A percentile compares a stretch with the other conserved stretches of the same genome.
These are phyloP conservation scores for Nyctereutes procyonoides DNA, from an alignment of 2,113 vertebrate genomes.

Conservation along the genomic window DNA sequence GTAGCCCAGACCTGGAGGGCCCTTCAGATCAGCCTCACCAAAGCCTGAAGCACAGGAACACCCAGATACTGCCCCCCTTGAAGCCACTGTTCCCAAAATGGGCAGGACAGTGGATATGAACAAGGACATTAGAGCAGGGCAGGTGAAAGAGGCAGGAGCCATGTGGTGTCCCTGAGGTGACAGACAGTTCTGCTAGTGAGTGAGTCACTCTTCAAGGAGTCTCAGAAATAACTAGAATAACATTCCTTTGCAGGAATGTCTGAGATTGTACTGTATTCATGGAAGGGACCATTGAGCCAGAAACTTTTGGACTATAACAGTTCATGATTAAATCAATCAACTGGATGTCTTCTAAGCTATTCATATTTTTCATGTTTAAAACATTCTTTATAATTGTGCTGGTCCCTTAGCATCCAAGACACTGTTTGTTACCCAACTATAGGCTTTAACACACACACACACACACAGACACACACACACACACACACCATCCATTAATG, in stretches of 20 bases:
- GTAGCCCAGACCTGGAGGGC: background rate
- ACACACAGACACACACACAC: background rate
- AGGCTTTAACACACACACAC: background rate
- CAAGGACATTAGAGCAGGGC: background rate
- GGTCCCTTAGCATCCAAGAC: background rate
- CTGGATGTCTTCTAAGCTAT: background rate
- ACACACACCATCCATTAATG: background rate
- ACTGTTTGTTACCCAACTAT: background rate
- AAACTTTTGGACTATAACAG: background rate
- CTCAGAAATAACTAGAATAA: background rate
- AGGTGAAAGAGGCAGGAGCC: background rate
- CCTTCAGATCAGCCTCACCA: background rate
- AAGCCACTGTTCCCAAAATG: background rate
- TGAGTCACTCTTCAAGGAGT: background rate
- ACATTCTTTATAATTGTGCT: background rate
- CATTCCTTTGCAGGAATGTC: background rate
- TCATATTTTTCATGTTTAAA: slow-evolving; percentile 46
- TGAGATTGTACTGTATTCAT: background rate
- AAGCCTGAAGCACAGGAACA: background rate
- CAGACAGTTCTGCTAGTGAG: background rate
- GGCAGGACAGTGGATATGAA: background rate
- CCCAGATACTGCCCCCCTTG: background rate
- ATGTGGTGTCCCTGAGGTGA: background rate
- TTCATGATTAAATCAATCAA: background rate
- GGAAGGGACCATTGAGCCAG: background rate